Evolutionary conservation across 2,888 invertebrate species (phyloP), one percentile per base, ranked within the genome.

Genomic region (Xestia ashworthii): DNA sequence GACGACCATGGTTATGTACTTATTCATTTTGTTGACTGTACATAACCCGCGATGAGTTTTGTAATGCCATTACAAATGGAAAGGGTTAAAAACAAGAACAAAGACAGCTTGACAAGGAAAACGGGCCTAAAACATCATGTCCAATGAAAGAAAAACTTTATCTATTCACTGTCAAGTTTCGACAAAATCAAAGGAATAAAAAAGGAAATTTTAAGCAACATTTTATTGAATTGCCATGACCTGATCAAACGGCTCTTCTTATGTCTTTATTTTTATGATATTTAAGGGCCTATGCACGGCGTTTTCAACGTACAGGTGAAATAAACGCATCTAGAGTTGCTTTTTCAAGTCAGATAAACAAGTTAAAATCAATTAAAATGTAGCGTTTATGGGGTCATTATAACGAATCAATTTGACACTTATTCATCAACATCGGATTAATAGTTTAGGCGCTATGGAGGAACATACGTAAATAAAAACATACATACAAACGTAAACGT

Each of bases 121-220:
- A 71, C 14, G 65, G 58, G 3, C 67, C 41, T 25, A 71, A 83
- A 83, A 80, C 66, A 72, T 79, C 50, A 65, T 48, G 44, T 8
- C 14, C 38, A 78, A 66, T 53, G 44, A 83, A 80, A 71, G 53
- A 79, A 83, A 83, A 80, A 66, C 53, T 78, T 83, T 38, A n/a
- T 67, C 71, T 38, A 55, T 77, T 79, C 53, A 22, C 53, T 83
- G 60, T 48, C 79, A 70, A 66, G 44, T 66, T 76, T 74, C 25
- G 38, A 62, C 41, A 55, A 60, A 71, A 55, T 79, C 46, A 78
- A 78, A 83, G 60, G 32, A 69, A 55, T 25, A 67, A 38, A 60
- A 74, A 81, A 76, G 19, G 22, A 38, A 12, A 76, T 55, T 38
- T 62, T 62, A 67, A 41, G 22, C 14, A 44, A 46, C 55, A 68